Base-by-base conservation (phyloP, 2,113 vertebrate species). In the Peucedramus taeniatus region DNA sequence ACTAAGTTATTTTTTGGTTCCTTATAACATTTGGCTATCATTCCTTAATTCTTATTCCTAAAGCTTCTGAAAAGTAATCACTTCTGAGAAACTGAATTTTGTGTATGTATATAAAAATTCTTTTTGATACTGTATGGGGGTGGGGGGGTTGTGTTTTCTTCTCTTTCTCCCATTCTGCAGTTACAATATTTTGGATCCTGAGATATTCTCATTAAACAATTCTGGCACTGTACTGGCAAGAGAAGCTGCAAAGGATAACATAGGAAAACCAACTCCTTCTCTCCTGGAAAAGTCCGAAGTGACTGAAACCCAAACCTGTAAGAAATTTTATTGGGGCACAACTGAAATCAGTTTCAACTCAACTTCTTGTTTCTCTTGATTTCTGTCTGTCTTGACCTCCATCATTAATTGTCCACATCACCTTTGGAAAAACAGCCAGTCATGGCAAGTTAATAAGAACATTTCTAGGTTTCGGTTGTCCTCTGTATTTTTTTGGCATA, bases 201-300 rank as follows among this genome's bases (percentile, higher is more conserved):
- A 97, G 65, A 95, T 97, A 35, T 99, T 99, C 97, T 99, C 98
- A 83, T 97, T 99, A 78, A 98, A 97, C 95, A 97, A 97, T 91
- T 98, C 98, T 97, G 99, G 99, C 82, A 92, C 98, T 40, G 78
- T 99, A 70, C 64, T 99, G 50, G 90, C 96, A 65, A 95, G 93
- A 92, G 78, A 92, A 93, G 91, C 7, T 4, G 1, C 8, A 31
- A 78, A 95, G 30, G 71, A 57, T 35, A 50, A 76, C n/a, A 16
- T 13, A n/a, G 76, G 31, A 79, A 64, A 59, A 64, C 6, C 76
- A 65, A 53, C 37, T 66, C 4, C 56, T 89, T 4, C 18, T 63
- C 35, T 49, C 22, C 79, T 57, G 79, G 61, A 86, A 63, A 86
- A 66, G 51, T 39, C 69, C 74, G 86, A 51, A 74, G 44, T 20